Evolutionary conservation across 2,888 invertebrate genomes (phyloP).

Genomic region (Pantelozetes paolii): DNA sequence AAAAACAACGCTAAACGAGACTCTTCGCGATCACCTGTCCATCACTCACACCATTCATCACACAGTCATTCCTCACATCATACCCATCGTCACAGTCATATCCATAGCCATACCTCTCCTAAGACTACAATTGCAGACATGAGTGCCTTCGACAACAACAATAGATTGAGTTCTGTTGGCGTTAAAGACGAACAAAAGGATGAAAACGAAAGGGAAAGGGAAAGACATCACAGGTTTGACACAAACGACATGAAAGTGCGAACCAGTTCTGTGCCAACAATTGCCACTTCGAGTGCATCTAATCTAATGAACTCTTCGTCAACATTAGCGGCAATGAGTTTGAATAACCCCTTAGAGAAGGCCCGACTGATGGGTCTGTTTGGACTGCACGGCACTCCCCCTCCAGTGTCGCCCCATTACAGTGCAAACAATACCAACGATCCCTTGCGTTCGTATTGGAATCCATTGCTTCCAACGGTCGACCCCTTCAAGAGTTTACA

Average conservation of each 20-base stretch:
- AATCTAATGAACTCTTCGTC: background rate
- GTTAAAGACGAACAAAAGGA: conserved; percentile 45
- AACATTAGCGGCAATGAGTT: conserved; percentile 22
- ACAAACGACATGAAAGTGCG: background rate
- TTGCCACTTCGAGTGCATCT: conserved; percentile 14
- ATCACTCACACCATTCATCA: background rate
- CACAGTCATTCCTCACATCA: conserved; percentile 19
- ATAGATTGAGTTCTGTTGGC: conserved; percentile 39
- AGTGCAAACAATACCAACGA: background rate
- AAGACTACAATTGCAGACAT: background rate
- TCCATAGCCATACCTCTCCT: conserved; percentile 6
- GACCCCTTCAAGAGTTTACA: conserved; percentile 41
- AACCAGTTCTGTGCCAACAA: conserved; percentile 39
- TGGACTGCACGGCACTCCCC: conserved; percentile 34
- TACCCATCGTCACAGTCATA: conserved; percentile 10
- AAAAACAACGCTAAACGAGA: conserved; percentile 41
- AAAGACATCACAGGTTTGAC: background rate
- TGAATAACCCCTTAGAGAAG: conserved; percentile 39
- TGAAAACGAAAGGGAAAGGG: conserved; percentile 23
- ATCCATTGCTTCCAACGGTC: conserved; percentile 3
- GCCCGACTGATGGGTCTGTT: conserved; percentile 42
- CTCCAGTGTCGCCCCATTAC: conserved; percentile 39
- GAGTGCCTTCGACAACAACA: conserved; percentile 10
- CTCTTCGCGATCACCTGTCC: conserved; percentile 44
- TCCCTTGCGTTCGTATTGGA: conserved; percentile 24